phyloP scores from a whole-genome alignment of 2,113 vertebrate species.

The Lontra canadensis region DNA sequence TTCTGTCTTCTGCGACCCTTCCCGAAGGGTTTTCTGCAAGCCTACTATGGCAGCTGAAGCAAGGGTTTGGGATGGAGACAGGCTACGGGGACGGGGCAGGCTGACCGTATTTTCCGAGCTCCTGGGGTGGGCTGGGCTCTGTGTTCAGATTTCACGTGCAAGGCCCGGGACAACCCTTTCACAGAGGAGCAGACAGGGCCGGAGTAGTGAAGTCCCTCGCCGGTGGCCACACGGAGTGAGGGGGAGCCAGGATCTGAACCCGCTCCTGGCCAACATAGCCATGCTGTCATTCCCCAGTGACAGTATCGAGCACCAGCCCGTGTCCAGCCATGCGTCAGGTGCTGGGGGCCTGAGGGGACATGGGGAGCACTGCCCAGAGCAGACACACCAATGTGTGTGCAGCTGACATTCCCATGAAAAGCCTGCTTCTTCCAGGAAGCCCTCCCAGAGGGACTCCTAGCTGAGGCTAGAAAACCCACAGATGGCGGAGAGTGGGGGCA shows the following conservation, averaged over 20 bases:
- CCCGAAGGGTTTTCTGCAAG: neutral
- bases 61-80: neutral
- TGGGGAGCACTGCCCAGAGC: too few relatives aligned
- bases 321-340: neutral
- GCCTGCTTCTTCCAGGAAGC: neutral
- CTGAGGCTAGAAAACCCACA: too few relatives aligned
- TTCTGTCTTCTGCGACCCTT: neutral
- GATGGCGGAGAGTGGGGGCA: fast-evolving
- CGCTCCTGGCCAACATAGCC: fast-evolving
- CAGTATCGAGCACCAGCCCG: fast-evolving
- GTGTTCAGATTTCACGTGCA: neutral
- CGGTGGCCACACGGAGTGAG: fast-evolving
- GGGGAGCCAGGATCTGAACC: neutral
- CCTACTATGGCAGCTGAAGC: neutral
- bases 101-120: neutral
- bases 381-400: neutral
- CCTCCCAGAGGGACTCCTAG: neutral
- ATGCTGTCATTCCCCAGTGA: fast-evolving
- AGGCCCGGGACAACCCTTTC: neutral
- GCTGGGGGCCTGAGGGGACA: too few relatives aligned
- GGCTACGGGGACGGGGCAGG: fast-evolving
- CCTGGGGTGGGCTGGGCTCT: neutral
- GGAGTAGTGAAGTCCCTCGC: neutral
- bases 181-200: neutral
- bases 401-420: neutral